A percentile compares a stretch with the other conserved stretches of the same genome.
These are phyloP conservation scores for Troides aeacus DNA, from an alignment of 2,888 invertebrate genomes.

Conservation along the genomic window DNA sequence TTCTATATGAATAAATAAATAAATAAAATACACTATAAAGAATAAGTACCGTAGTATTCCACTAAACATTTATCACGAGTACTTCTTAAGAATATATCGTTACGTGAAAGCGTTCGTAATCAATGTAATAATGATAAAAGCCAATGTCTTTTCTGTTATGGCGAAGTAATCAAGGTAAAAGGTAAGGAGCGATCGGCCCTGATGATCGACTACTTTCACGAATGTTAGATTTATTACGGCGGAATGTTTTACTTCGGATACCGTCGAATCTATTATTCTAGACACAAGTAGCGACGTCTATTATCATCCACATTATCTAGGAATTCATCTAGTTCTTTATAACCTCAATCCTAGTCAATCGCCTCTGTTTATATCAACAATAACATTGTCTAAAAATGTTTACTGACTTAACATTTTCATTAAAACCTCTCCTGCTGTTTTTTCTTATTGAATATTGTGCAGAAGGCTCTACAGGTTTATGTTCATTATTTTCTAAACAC, in stretches of 20 bases:
- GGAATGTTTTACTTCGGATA: conserved; percentile 16
- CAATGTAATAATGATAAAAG: conserved; percentile 22
- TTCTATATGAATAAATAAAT: no score
- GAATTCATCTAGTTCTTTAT: no score
- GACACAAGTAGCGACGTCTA: no score
- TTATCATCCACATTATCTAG: no score
- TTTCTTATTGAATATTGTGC: background rate
- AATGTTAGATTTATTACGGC: conserved; percentile 16
- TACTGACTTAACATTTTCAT: no score
- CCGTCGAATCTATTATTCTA: conserved; percentile 1
- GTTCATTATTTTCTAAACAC: conserved; percentile 10
- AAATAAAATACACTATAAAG: no score
- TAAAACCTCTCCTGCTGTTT: background rate
- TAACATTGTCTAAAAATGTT: no score
- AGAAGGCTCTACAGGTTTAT: background rate
- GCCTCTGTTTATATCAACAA: no score
- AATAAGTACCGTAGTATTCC: no score
- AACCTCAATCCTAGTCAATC: no score
- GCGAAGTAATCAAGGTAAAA: conserved; percentile 26
- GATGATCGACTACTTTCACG: conserved; percentile 28
- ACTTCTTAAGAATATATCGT: background rate
- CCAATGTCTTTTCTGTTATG: conserved; percentile 18
- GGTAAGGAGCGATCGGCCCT: conserved; percentile 25
- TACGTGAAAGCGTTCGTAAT: conserved; percentile 6
- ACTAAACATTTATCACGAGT: background rate